Conservation (phyloP, 64 coral and sea anemone genomes). For the Montipora efflorescens region DNA sequence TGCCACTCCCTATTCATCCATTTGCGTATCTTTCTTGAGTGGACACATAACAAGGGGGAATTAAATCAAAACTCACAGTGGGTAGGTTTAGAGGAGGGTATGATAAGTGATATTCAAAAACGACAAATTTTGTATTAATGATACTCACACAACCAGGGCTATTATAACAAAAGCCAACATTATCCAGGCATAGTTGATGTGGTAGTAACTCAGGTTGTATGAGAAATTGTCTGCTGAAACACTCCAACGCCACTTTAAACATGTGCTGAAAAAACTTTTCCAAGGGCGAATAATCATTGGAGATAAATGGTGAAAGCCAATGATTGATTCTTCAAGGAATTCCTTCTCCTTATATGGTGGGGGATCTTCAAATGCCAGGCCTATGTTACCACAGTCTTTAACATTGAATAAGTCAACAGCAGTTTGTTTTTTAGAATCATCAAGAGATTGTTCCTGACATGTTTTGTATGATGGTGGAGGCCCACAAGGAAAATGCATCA, state of each 20-base stretch:
- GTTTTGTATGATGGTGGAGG: conserved; percentile 3
- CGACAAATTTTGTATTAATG: neutral
- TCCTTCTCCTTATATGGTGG: conserved; percentile 35
- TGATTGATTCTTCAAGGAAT: neutral
- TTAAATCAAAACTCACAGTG: too few species aligned
- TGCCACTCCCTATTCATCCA: too few species aligned
- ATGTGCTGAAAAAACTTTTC: conserved; percentile 25
- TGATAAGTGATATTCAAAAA: too few species aligned
- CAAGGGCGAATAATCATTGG: conserved; percentile 8
- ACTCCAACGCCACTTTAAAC: neutral
- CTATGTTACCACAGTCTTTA: neutral
- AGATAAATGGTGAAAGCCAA: neutral
- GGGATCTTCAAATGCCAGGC: conserved; percentile 15
- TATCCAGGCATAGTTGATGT: conserved; percentile 53
- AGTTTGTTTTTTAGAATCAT: neutral
- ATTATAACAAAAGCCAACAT: conserved; percentile 34
- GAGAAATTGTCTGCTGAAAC: conserved; percentile 38
- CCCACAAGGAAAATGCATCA: neutral
- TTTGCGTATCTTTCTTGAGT: too few species aligned
- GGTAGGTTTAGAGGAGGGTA: too few species aligned
- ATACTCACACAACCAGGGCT: conserved; percentile 49
- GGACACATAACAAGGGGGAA: too few species aligned
- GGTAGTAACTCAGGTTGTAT: conserved; percentile 57
- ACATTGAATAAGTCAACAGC: neutral
- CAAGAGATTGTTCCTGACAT: neutral